phyloP scores from a whole-genome alignment of 2,888 invertebrate species.

The Heliconius ismenius region DNA sequence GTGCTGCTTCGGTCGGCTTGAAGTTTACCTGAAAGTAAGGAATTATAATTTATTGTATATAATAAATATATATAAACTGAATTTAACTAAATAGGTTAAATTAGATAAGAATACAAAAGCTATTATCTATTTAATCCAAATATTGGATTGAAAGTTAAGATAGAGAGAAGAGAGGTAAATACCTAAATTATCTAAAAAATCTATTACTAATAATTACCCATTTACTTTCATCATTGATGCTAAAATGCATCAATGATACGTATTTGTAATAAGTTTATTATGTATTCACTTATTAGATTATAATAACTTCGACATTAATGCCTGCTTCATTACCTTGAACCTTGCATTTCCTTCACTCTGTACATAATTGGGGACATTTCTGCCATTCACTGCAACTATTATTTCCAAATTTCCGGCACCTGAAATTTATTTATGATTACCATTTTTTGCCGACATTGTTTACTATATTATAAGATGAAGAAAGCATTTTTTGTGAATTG shows the following conservation, averaged over 20 bases:
- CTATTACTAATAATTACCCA: too few relatives aligned
- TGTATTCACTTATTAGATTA: background rate
- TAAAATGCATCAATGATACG: too few relatives aligned
- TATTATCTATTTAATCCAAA: too few relatives aligned
- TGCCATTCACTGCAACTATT: conserved; percentile 96
- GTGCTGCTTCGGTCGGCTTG: conserved; percentile 95
- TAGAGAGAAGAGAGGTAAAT: too few relatives aligned
- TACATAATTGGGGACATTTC: conserved; percentile 99
- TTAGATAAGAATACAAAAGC: too few relatives aligned
- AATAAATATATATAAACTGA: background rate
- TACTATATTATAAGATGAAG: background rate
- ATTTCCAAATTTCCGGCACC: conserved; percentile 99
- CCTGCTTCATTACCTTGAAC: conserved; percentile 84
- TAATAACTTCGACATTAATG: background rate
- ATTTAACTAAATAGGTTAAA: too few relatives aligned
- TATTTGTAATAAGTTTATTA: too few relatives aligned
- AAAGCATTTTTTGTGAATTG: background rate
- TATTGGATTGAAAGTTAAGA: too few relatives aligned
- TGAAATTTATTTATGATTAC: conserved; percentile 45
- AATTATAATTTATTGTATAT: background rate
- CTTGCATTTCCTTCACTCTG: conserved; percentile 98
- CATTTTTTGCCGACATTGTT: background rate
- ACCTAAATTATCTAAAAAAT: too few relatives aligned
- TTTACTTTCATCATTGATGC: too few relatives aligned
- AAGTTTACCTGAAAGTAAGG: conserved; percentile 87